Base-by-base conservation (phyloP, 2,797 vertebrate genomes). In the Valencia hispanica region DNA sequence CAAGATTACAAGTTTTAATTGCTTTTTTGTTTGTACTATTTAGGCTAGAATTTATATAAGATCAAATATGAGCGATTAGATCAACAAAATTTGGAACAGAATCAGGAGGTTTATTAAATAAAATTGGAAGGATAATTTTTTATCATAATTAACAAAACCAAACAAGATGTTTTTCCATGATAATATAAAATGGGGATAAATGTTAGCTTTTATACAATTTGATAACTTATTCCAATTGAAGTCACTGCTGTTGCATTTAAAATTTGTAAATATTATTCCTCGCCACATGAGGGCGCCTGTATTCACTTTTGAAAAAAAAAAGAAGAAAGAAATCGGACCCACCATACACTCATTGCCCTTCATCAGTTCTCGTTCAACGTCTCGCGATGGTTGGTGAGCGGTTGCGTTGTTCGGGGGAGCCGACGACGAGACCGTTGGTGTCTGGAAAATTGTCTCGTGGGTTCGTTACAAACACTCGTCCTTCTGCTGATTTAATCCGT, bases 401-500 rank as follows among this genome's bases (percentile, higher is more conserved):
- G 91, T 93, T 91, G 91, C 91, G 95, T 95, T 94, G 95, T 93
- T 94, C 90, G 86, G 93, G 94, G 89, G 93, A 92, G 89, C 87
- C 88, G 92, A 92, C 91, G 91, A 91, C 91, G 91, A 92, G 91
- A 90, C 86, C 75, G 87, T 87, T 78, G 92, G 89, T 86, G 93
- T 95, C 90, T 94, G 92, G 90, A 93, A 91, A 91, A 92, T 84
- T 82, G 93, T 95, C 93, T 94, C 93, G 93, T 92, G 93, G 82
- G 82, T 91, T 88, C 72, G 87, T 79, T 79, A 73, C 75, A 75
- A 90, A 89, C 82, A 73, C 91, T 88, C 65, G 80, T 85, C 70
- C 50, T 79, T 85, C 69, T 20, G 74, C 59, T 36, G 69, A 48
- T 74, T 86, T 84, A 83, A 71, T 79, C 66, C 77, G 72, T 80